Conservation (phyloP, 2,888 invertebrate genomes). For the Atethmia centrago region DNA sequence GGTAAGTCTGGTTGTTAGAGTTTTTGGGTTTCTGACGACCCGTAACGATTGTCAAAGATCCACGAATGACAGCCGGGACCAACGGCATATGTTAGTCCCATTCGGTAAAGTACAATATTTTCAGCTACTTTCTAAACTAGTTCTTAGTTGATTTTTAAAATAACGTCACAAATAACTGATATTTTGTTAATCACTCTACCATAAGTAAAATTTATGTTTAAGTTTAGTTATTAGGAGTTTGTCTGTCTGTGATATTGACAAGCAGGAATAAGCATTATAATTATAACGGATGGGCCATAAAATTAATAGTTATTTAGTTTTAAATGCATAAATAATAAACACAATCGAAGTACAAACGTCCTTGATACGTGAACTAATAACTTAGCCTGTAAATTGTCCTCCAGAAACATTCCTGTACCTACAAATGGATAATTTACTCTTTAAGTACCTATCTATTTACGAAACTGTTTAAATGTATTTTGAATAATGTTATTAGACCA, state of each 20-base stretch:
- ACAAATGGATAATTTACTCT: constrained; percentile 11
- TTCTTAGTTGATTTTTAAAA: constrained; percentile 5
- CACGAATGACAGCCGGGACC: too few species aligned
- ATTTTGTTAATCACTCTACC: constrained; percentile 20
- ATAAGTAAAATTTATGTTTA: constrained; percentile 11
- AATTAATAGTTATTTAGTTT: constrained; percentile 35
- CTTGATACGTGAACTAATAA: constrained; percentile 14
- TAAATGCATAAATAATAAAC: constrained; percentile 11
- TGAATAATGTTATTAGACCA: constrained; percentile 1
- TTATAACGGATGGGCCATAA: constrained; percentile 67
- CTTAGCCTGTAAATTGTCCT: constrained; percentile 13
- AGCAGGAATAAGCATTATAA: constrained; percentile 66
- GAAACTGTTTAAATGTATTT: constrained; percentile 3
- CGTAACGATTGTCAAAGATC: too few species aligned
- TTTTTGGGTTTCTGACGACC: too few species aligned
- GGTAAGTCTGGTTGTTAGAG: too few species aligned
- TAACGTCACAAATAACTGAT: constrained; percentile 14
- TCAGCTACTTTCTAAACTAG: background rate
- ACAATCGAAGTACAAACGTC: constrained; percentile 41
- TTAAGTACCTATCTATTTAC: background rate
- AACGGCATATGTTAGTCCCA: constrained; percentile 44
- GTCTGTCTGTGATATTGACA: constrained; percentile 62
- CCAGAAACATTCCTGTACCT: constrained; percentile 26
- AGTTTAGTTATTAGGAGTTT: constrained; percentile 14
- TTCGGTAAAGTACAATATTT: constrained; percentile 14